Evolutionary conservation across 2,113 vertebrate species (phyloP).

Genomic region (Podiceps cristatus): DNA sequence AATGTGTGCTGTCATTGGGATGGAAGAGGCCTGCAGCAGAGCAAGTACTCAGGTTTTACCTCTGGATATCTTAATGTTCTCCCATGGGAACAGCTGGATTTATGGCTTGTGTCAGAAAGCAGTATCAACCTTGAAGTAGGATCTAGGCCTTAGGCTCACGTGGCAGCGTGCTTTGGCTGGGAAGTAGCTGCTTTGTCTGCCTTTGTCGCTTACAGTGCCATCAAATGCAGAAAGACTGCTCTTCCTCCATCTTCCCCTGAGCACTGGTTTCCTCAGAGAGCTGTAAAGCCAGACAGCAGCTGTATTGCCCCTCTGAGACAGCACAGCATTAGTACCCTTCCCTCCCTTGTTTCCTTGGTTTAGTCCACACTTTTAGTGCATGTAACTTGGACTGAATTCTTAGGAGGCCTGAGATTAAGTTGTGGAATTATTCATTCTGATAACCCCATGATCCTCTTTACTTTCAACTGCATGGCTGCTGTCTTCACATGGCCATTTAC

Average conservation of each 20-base stretch:
- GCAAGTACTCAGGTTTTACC: neutral
- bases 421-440: neutral
- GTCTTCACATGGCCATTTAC: neutral
- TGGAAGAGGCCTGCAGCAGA: neutral
- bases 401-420: neutral
- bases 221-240: neutral
- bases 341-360: neutral
- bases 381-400: neutral
- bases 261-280: neutral
- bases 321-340: neutral
- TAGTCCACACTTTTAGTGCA: neutral
- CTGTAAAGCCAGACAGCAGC: neutral
- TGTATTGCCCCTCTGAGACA: fast-evolving
- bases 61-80: neutral
- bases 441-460: neutral
- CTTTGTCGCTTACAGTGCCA: neutral
- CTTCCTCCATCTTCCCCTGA: neutral
- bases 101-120: neutral
- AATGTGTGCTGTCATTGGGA: neutral
- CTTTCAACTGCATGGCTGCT: neutral
- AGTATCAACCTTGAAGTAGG: neutral
- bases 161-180: neutral
- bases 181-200: neutral
- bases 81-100: neutral
- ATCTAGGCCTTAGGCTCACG: neutral